phyloP scores from a whole-genome alignment of 2,113 vertebrate species.

The Macaca nemestrina region DNA sequence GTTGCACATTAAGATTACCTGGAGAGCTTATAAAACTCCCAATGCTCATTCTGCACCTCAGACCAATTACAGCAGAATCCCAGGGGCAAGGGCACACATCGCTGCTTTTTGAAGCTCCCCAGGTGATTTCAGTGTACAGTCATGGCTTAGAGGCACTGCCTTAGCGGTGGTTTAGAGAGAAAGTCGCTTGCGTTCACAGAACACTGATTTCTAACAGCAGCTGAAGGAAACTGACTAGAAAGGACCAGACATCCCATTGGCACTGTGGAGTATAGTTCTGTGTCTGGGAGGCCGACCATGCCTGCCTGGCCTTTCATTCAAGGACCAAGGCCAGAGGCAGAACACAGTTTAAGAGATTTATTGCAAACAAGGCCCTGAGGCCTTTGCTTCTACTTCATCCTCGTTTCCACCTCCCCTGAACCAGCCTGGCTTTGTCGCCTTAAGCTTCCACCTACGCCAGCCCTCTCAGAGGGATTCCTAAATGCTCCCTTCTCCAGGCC shows the following conservation, averaged over 20 bases:
- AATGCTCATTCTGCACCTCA: background rate
- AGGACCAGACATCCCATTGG: fast-evolving
- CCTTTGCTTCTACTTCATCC: background rate
- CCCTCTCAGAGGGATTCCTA: too few species aligned
- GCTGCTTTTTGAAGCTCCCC: background rate
- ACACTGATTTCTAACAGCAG: fast-evolving
- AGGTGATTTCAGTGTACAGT: too few species aligned
- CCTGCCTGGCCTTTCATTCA: background rate
- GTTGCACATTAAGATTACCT: background rate
- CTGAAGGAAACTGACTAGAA: background rate
- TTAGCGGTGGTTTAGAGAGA: background rate
- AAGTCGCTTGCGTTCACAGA: background rate
- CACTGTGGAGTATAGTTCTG: fast-evolving
- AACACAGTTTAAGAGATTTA: background rate
- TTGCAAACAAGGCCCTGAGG: background rate
- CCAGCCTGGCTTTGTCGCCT: background rate
- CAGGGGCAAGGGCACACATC: too few species aligned
- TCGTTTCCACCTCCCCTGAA: background rate
- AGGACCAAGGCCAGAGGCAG: background rate
- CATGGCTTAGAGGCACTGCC: background rate
- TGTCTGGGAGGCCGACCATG: too few species aligned
- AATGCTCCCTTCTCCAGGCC: background rate
- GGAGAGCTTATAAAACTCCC: background rate
- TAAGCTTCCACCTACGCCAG: background rate
- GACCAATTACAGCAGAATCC: background rate